These are phyloP conservation scores for Larimichthys polyactis DNA, from an alignment of 2,113 vertebrate genomes.

Conservation along the genomic window DNA sequence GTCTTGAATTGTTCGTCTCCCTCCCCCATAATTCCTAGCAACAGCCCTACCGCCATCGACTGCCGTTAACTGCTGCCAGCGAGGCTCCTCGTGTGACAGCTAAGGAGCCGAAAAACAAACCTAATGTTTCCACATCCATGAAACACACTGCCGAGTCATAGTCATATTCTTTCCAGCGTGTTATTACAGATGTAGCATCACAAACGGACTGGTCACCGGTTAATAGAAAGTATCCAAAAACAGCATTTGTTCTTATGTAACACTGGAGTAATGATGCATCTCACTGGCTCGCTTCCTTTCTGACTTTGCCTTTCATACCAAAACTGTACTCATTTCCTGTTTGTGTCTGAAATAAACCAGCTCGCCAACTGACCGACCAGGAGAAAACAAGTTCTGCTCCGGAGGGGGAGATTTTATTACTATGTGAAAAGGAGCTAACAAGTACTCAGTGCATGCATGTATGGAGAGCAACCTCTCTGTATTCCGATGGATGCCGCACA, in stretches of 20 bases:
- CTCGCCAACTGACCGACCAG: constrained; percentile 25
- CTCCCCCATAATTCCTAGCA: constrained; percentile 42
- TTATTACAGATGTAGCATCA: neutral
- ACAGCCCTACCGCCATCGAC: neutral
- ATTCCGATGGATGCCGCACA: neutral
- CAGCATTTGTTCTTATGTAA: constrained; percentile 36
- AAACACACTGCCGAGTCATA: constrained; percentile 16
- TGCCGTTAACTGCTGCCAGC: neutral
- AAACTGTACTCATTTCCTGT: constrained; percentile 47
- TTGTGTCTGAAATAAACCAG: constrained; percentile 39
- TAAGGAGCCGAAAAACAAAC: constrained; percentile 2
- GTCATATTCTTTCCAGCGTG: neutral
- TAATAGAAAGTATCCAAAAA: constrained; percentile 19
- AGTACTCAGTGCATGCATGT: constrained; percentile 1
- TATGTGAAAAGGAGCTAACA: constrained; percentile 8
- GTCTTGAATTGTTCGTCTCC: constrained; percentile 44
- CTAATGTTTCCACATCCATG: constrained; percentile 22
- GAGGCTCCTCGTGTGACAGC: neutral
- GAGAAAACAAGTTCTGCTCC: constrained; percentile 23
- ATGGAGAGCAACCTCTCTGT: neutral
- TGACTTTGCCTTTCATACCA: constrained; percentile 23
- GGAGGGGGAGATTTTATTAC: constrained; percentile 40
- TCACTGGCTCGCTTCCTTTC: neutral
- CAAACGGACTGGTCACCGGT: constrained; percentile 15
- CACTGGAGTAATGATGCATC: constrained; percentile 13